Conservation (phyloP, 2,113 vertebrate species). For the Crotalus tigris region DNA sequence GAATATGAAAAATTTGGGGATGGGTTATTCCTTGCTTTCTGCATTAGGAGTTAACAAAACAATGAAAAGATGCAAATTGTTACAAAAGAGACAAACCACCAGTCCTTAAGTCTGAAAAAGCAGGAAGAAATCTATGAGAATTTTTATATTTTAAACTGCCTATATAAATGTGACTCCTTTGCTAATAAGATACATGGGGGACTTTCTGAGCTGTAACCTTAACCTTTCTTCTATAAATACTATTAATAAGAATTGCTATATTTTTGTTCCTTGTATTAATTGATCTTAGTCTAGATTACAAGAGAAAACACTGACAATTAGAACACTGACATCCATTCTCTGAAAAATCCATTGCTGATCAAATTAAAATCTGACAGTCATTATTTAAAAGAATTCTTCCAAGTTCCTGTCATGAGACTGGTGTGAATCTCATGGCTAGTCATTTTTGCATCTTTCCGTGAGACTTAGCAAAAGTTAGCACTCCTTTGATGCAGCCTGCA, state of each 20-base stretch:
- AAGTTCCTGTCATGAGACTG: neutral
- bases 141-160: neutral
- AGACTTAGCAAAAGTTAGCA: neutral
- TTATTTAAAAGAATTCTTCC: neutral
- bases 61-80: neutral
- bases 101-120: neutral
- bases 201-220: neutral
- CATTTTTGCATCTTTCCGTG: neutral
- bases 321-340: neutral
- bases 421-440: neutral
- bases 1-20: neutral
- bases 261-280: neutral
- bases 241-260: neutral
- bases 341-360: neutral
- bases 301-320: neutral
- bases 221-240: neutral
- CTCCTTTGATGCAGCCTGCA: fast-evolving
- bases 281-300: neutral
- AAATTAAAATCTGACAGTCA: neutral
- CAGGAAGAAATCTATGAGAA: neutral
- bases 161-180: neutral
- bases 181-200: neutral
- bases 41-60: neutral
- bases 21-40: neutral
- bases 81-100: neutral